These are phyloP conservation scores for Anguilla obscura DNA, from an alignment of 2,797 vertebrate species.

Conservation along the genomic window DNA sequence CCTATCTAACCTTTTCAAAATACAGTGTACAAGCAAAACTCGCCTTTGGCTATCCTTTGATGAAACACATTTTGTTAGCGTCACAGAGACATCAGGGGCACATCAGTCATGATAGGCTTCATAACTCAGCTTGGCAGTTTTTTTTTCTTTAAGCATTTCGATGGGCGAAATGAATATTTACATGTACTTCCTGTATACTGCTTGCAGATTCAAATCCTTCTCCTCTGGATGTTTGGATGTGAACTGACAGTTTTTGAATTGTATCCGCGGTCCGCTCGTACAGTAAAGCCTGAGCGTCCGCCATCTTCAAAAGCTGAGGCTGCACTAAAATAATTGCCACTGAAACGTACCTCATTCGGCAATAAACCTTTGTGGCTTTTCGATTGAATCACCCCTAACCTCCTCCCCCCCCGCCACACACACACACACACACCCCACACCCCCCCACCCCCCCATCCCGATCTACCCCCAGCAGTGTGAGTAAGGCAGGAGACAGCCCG, in stretches of 20 bases:
- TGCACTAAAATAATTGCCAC: slow-evolving; percentile 12
- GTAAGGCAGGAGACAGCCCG: not conserved
- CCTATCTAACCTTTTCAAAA: not conserved
- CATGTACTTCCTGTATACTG: not conserved
- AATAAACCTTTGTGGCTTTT: slow-evolving; percentile 3
- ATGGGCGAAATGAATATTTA: not conserved
- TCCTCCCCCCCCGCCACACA: too few relatives aligned
- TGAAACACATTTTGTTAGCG: not conserved
- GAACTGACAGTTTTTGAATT: not conserved
- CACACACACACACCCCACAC: too few relatives aligned
- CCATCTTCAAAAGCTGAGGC: not conserved
- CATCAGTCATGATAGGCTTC: not conserved
- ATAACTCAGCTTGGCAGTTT: not conserved
- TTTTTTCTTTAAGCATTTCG: not conserved
- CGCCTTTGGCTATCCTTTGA: not conserved
- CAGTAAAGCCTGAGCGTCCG: not conserved
- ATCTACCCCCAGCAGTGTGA: not conserved
- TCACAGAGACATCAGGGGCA: not conserved
- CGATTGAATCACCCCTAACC: not conserved
- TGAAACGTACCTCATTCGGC: not conserved
- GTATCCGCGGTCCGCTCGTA: not conserved
- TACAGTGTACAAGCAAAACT: not conserved
- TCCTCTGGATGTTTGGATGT: not conserved
- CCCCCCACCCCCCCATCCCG: not conserved
- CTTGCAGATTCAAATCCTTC: not conserved